Conservation (phyloP, 2,797 vertebrate genomes). For the Hapalemur alaotrensis region DNA sequence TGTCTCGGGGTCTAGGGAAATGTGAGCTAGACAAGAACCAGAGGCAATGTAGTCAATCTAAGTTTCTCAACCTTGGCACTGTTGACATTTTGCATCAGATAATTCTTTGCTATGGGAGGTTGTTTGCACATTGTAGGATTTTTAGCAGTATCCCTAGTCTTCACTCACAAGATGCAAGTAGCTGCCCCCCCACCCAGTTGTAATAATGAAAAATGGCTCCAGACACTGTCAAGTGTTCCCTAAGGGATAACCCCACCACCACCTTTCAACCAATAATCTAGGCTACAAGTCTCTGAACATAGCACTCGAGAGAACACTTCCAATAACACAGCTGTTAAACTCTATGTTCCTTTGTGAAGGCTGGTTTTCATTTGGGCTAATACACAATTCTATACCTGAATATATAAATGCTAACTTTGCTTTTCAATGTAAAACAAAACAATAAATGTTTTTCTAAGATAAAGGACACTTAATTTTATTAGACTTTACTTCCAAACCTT, state of each 20-base stretch:
- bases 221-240: neutral
- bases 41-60: too few species aligned
- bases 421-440: neutral
- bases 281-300: neutral
- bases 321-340: neutral
- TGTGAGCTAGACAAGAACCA: neutral
- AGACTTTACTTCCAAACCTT: neutral
- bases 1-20: neutral
- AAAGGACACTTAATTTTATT: neutral
- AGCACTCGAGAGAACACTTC: neutral
- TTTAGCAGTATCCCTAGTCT: neutral
- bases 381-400: neutral
- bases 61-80: neutral
- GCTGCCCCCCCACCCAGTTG: neutral
- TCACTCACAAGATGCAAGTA: neutral
- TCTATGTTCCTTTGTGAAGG: neutral
- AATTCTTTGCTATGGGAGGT: neutral
- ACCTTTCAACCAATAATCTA: neutral
- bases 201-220: neutral
- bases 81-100: neutral
- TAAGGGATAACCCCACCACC: neutral
- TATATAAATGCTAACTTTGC: neutral
- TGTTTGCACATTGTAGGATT: rapidly evolving
- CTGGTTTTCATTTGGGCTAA: neutral
- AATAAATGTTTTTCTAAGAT: neutral